Evolutionary conservation across 2,113 vertebrate genomes (phyloP), one percentile per base, ranked within the genome.

Genomic region (Pangasianodon hypophthalmus): DNA sequence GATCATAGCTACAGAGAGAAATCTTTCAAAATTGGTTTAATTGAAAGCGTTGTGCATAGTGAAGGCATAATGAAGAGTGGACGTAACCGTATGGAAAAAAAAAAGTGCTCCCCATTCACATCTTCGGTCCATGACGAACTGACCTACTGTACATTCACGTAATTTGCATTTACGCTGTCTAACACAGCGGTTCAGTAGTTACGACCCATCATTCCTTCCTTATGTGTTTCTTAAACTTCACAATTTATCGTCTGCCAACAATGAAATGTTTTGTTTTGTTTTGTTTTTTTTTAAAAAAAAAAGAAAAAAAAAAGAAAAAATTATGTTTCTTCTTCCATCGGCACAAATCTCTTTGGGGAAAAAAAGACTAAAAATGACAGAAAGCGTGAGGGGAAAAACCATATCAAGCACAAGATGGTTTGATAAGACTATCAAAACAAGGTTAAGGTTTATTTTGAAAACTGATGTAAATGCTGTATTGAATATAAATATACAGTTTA

Each of bases 401-500:
- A 73, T 87, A 86, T 81, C 88, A 93, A 94, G 91, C 92, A 92
- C 92, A 93, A 92, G 84, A 81, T 73, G 83, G 89, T 90, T 90
- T 86, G 69, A 91, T 83, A 37, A 86, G 52, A 91, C 91, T 86
- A 90, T 88, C 87, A 86, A 88, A 56, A 75, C 48, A 81, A 81
- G 13, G 50, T 32, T 54, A 50, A 88, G 85, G 75, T 91, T 93
- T 93, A 90, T 92, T 93, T 94, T 91, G 32, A 91, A 88, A 85
- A 91, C 88, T 89, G 77, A 85, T 94, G 92, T 93, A 93, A 92
- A 92, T 92, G 58, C 90, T 92, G 91, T 92, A 92, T 73, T 88
- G 88, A 91, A 90, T 92, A 92, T 91, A 91, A 91, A 92, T 90
- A 90, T 90, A 88, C 87, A 91, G 62, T 88, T 46, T 79, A 92